A percentile compares a stretch with the other conserved stretches of the same genome.
Conservation (phyloP, 1,140 invertebrate species). For the Trinorchestia longiramus region DNA sequence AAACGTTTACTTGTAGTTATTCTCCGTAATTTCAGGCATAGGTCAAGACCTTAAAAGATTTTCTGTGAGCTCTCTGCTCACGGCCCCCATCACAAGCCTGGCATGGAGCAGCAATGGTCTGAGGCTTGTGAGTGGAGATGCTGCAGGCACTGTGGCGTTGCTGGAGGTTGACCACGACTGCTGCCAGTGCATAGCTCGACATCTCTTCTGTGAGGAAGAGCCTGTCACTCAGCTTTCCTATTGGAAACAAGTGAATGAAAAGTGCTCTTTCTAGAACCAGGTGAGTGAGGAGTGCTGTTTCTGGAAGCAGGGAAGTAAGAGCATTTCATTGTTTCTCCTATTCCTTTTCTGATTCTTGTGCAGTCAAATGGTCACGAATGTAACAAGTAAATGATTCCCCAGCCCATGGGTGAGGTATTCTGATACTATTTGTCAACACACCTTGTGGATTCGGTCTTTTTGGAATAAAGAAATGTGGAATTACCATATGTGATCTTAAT, state of each 20-base stretch:
- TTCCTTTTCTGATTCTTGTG: too few relatives aligned
- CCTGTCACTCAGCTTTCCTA: slow-evolving; percentile 61
- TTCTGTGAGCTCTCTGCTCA: slow-evolving; percentile 74
- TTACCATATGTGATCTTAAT: too few relatives aligned
- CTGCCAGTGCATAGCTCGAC: slow-evolving; percentile 60
- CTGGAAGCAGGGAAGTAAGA: too few relatives aligned
- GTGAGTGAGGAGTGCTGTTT: background rate
- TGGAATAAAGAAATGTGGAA: too few relatives aligned
- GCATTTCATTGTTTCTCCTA: too few relatives aligned
- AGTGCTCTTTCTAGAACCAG: background rate
- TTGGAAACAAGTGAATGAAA: background rate
- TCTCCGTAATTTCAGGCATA: background rate
- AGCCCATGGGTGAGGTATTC: too few relatives aligned
- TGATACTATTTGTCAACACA: too few relatives aligned
- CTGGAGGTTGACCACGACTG: slow-evolving; percentile 89
- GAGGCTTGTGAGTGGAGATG: slow-evolving; percentile 90
- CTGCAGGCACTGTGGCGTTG: slow-evolving; percentile 83
- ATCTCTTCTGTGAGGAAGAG: slow-evolving; percentile 49
- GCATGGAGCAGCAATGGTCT: slow-evolving; percentile 94
- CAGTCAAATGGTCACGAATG: too few relatives aligned
- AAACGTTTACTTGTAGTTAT: background rate
- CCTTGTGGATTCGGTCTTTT: too few relatives aligned
- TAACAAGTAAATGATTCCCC: too few relatives aligned
- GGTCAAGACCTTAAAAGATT: slow-evolving; percentile 16
- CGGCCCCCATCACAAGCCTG: slow-evolving; percentile 80